Evolutionary conservation across 2,113 vertebrate genomes (phyloP).

Genomic region (Steatornis caripensis): DNA sequence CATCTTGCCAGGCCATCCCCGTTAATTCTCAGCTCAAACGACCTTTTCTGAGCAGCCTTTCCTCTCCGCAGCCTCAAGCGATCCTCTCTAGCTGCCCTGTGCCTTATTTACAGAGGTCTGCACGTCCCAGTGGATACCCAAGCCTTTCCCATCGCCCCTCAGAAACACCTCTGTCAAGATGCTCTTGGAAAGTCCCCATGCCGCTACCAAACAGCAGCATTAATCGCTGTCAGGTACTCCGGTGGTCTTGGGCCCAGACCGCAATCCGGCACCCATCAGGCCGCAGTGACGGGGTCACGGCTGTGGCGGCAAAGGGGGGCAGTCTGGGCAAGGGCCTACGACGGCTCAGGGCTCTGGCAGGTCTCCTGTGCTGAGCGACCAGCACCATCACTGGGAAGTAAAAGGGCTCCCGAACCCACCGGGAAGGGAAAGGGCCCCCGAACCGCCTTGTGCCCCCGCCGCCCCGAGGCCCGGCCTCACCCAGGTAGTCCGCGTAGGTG

Average conservation of each 20-base stretch:
- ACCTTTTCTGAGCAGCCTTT: not conserved
- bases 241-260: accelerated
- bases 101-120: not conserved
- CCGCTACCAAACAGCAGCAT: accelerated
- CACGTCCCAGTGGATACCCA: not conserved
- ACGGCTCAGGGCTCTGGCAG: accelerated
- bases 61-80: not conserved
- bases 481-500: conserved; percentile 94
- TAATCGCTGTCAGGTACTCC: not conserved
- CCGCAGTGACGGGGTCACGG: accelerated
- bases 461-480: conserved; percentile 57
- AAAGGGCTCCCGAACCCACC: too few relatives aligned
- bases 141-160: not conserved
- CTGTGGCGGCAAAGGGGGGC: not conserved
- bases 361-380: not conserved
- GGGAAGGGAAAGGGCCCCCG: too few relatives aligned
- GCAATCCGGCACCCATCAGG: accelerated
- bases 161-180: not conserved
- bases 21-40: not conserved
- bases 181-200: not conserved
- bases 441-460: too few relatives aligned
- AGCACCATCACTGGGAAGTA: too few relatives aligned
- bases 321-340: accelerated
- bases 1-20: not conserved
- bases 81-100: not conserved